These are phyloP conservation scores for Ceratoteleas bidentatus DNA, from an alignment of 1,140 invertebrate genomes.

Conservation along the genomic window DNA sequence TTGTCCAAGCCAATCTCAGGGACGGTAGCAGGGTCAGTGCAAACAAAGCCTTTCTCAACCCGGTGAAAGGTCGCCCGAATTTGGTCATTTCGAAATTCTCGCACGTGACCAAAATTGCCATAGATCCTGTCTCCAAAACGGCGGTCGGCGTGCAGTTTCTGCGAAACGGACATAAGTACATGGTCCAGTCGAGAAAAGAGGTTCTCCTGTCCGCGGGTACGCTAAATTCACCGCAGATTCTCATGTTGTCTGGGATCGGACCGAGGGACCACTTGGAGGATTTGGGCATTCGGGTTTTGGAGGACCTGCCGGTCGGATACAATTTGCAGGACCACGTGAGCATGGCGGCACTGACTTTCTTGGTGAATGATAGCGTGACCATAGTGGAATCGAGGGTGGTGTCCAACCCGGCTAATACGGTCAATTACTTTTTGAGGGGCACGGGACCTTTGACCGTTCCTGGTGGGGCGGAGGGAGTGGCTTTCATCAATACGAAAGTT, in stretches of 20 bases:
- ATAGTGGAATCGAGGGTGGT: slow-evolving; percentile 81
- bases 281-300: slow-evolving; percentile 81
- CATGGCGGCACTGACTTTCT: slow-evolving; percentile 85
- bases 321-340: slow-evolving; percentile 91
- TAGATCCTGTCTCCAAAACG: slow-evolving; percentile 83
- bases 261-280: slow-evolving; percentile 80
- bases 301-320: slow-evolving; percentile 88
- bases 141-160: slow-evolving; percentile 86
- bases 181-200: slow-evolving; percentile 81
- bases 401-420: slow-evolving; percentile 81
- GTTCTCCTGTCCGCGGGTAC: slow-evolving; percentile 83
- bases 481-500: slow-evolving; percentile 84
- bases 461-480: slow-evolving; percentile 87
- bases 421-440: slow-evolving; percentile 82
- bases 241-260: slow-evolving; percentile 85
- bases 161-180: slow-evolving; percentile 80
- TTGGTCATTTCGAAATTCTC: slow-evolving; percentile 86
- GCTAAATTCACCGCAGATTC: slow-evolving; percentile 83
- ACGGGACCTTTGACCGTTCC: slow-evolving; percentile 86
- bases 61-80: slow-evolving; percentile 84
- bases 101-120: slow-evolving; percentile 85
- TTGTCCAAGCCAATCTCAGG: slow-evolving; percentile 87
- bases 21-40: slow-evolving; percentile 87
- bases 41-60: slow-evolving; percentile 86
- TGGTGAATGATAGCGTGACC: slow-evolving; percentile 84